Base-by-base conservation (phyloP, 1,140 invertebrate genomes). In the Rhopalosiphum padi region DNA sequence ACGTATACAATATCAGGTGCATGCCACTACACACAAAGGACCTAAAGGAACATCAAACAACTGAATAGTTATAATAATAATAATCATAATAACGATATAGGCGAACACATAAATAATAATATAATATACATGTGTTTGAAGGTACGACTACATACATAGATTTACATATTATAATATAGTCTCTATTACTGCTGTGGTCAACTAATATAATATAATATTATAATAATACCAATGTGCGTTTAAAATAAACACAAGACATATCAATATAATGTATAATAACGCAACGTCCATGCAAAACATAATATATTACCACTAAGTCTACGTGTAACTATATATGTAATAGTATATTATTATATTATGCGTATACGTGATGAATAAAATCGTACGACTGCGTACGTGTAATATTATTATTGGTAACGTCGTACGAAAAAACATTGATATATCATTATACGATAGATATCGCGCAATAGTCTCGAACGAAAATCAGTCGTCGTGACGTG, bases 241-340 rank as follows among this genome's bases (percentile, higher is more conserved):
- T 77, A 41, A 2, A n/a, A 77, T 77, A 77, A 77, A n/a, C 60
- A 77, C 30, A 77, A 11, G 30, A 77, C 60, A n/a, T 41, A 41
- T 77, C 30, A n/a, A 77, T 15, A 68, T 77, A 77, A 60, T 25
- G 46, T 15, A 53, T 60, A 60, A 60, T 25, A 77, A 77, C 15
- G 60, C 60, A 77, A 77, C n/a, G 60, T n/a, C 60, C 60, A 77
- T 77, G 60, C 60, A 77, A 77, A n/a, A 77, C 60, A 77, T 18
- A 77, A 77, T 77, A 15, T 68, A 68, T 68, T n/a, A n/a, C 60
- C 11, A n/a, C 60, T 77, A 77, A 77, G n/a, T 77, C 60, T 77
- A 77, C 60, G 30, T 77, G 60, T 77, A n/a, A 77, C 60, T n/a
- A 30, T 77, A 15, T 35, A 77, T 77, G 30, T 35, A 77, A 77